Percentiles rank a stretch among this genome's conserved stretches.
phyloP scores from a whole-genome alignment of 1,140 invertebrate species.

The Fopius arisanus region DNA sequence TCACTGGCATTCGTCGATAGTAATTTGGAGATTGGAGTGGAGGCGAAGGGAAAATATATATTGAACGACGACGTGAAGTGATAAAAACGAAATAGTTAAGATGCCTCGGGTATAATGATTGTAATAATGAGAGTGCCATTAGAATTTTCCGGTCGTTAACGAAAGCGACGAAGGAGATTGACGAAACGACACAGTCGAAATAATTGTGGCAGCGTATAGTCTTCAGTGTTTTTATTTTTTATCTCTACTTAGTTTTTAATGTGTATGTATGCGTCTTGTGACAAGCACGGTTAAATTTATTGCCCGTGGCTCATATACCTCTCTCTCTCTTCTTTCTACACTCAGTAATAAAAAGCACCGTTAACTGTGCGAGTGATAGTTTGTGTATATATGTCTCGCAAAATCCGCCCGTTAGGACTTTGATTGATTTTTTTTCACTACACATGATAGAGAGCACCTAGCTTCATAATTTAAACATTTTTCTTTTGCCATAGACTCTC shows the following conservation, averaged over 20 bases:
- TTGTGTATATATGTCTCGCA: slow-evolving; percentile 5
- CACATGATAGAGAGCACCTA: neutral
- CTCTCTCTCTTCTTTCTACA: neutral
- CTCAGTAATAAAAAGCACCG: slow-evolving; percentile 18
- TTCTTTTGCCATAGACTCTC: neutral
- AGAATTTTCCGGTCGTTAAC: slow-evolving; percentile 11
- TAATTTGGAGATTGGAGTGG: neutral
- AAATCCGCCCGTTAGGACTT: slow-evolving; percentile 7
- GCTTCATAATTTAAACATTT: neutral
- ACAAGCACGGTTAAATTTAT: slow-evolving; percentile 17
- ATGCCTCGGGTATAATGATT: neutral
- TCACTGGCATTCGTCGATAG: neutral
- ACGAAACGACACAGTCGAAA: slow-evolving; percentile 5
- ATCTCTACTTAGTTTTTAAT: neutral
- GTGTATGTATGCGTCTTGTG: neutral
- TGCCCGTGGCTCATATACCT: neutral
- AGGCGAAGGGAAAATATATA: neutral
- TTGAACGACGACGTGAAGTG: neutral
- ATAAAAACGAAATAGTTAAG: neutral
- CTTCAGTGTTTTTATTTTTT: neutral
- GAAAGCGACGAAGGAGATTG: neutral
- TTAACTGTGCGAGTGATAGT: slow-evolving; percentile 4
- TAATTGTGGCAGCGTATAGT: neutral
- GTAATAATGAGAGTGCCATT: neutral
- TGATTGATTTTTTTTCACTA: slow-evolving; percentile 12